A percentile compares a stretch with the other conserved stretches of the same genome.
Evolutionary conservation across 2,888 invertebrate genomes (phyloP).

Genomic region (Tinea trinotella): DNA sequence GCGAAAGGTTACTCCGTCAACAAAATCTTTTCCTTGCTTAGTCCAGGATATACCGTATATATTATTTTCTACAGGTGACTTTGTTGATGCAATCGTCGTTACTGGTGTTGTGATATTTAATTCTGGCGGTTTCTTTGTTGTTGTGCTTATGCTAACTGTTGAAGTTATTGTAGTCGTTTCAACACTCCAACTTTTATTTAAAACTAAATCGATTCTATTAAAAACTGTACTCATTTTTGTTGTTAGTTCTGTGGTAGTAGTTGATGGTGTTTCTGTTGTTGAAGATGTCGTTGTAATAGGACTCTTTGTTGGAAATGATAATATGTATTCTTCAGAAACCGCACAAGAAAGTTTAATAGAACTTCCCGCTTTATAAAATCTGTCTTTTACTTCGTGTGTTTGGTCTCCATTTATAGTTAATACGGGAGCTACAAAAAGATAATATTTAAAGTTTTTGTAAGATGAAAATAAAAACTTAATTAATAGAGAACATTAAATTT

Average conservation of each 20-base stretch:
- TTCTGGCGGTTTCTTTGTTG: slow-evolving; percentile 42
- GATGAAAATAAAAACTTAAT: not conserved
- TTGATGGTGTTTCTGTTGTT: slow-evolving; percentile 40
- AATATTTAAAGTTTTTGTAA: not conserved
- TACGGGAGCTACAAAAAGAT: slow-evolving; percentile 74
- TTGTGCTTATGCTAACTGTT: slow-evolving; percentile 59
- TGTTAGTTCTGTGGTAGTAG: slow-evolving; percentile 55
- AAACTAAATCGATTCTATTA: slow-evolving; percentile 64
- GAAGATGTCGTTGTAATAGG: slow-evolving; percentile 38
- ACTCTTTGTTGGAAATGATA: slow-evolving; percentile 41
- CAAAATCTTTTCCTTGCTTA: slow-evolving; percentile 60
- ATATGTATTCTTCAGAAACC: slow-evolving; percentile 58
- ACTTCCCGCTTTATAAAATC: slow-evolving; percentile 82
- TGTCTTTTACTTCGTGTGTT: slow-evolving; percentile 78
- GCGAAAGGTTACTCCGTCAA: slow-evolving; percentile 52
- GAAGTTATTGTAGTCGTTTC: slow-evolving; percentile 60
- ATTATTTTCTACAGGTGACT: slow-evolving; percentile 49
- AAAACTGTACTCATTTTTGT: slow-evolving; percentile 60
- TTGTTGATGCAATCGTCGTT: slow-evolving; percentile 39
- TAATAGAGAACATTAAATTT: not conserved
- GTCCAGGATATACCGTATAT: slow-evolving; percentile 60
- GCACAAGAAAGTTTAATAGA: slow-evolving; percentile 78
- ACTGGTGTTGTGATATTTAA: slow-evolving; percentile 38
- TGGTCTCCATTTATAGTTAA: slow-evolving; percentile 80
- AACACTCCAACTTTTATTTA: slow-evolving; percentile 68